A percentile compares a stretch with the other conserved stretches of the same genome.
Evolutionary conservation across 2,113 vertebrate genomes (phyloP).

Genomic region (Propithecus coquereli): DNA sequence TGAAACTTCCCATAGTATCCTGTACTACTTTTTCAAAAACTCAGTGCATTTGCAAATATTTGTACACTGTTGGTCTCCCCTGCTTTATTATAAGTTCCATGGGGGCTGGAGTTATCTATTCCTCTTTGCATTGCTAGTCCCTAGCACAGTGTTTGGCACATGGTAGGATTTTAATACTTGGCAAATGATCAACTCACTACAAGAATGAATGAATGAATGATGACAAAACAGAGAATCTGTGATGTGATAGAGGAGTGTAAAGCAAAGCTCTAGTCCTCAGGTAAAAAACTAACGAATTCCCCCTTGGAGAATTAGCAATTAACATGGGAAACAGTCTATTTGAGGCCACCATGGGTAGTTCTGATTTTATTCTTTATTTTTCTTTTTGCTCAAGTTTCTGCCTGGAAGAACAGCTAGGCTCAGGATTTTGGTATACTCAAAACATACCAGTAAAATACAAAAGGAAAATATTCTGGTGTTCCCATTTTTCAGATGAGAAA

Average conservation of each 20-base stretch:
- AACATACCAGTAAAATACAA: not conserved
- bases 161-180: not conserved
- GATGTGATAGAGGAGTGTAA: not conserved
- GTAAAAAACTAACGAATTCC: not conserved
- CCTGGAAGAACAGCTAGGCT: not conserved
- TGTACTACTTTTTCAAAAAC: not conserved
- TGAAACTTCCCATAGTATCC: not conserved
- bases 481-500: not conserved
- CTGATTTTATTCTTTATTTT: slow-evolving; percentile 1
- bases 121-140: not conserved
- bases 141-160: not conserved
- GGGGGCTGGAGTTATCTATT: not conserved
- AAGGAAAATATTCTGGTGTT: not conserved
- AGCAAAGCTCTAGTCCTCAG: not conserved
- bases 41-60: not conserved
- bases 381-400: not conserved
- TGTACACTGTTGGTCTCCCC: not conserved
- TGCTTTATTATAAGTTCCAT: not conserved
- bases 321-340: not conserved
- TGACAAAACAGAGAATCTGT: not conserved
- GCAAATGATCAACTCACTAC: not conserved
- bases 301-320: not conserved
- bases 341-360: not conserved
- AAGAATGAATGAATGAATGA: not conserved
- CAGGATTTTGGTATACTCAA: not conserved